Base-by-base conservation (phyloP, 2,797 vertebrate genomes). In the Acrossocheilus fasciatus region DNA sequence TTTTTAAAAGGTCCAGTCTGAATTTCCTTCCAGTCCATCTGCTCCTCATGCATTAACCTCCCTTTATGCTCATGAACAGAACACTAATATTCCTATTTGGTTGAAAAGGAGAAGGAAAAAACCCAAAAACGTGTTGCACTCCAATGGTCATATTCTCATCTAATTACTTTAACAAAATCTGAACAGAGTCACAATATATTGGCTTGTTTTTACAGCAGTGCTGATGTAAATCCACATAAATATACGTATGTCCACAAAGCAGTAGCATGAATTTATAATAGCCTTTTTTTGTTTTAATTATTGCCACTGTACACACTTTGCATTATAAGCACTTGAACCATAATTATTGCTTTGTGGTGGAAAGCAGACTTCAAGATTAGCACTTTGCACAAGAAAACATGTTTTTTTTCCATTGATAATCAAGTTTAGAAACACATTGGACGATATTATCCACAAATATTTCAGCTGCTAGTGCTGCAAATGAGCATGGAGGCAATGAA, bases 331-430 rank as follows among this genome's bases (percentile, higher is more conserved):
- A 92, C 90, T 93, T 91, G 90, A 84, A 94, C 94, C 89, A 62
- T 70, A 81, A 75, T 94, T 95, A 95, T 95, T 95, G 93, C 94
- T 95, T 94, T 93, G 94, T 94, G 94, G 93, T 93, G 91, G 91
- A 91, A 95, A 94, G 94, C 94, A 92, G 87, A 91, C 88, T 89
- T 90, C 78, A 90, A 88, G 52, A 93, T 92, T 89, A 92, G 92
- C 91, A 75, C 81, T 85, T 62, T 84, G 86, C 77, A 87, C 89
- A 66, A 68, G 30, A 81, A 52, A 73, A 45, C 77, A 73, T 6
- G 1, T 62, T 62, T 78, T 18, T 41, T 73, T 41, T 10, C 26
- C 57, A 84, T 57, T 76, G 34, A 84, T 36, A 66, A 47, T 34
- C 43, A 68, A 18, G 68, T 47, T 43, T 41, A 64, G 57, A 26